Conservation (phyloP, 2,888 invertebrate genomes). For the Trachelus iudaicus region DNA sequence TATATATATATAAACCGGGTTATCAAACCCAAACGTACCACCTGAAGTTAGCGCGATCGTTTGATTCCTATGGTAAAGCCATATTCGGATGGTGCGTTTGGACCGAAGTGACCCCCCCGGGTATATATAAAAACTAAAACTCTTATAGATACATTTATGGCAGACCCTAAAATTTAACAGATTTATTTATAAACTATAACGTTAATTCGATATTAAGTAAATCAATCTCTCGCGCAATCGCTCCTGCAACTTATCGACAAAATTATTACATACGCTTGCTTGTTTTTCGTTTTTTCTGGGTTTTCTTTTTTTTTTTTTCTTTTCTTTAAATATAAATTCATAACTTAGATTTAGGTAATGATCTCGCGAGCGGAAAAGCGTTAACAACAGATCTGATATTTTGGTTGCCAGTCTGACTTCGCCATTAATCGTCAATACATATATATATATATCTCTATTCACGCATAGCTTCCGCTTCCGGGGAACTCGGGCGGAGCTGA, state of each 20-base stretch:
- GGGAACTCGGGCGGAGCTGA: not conserved
- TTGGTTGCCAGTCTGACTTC: not conserved
- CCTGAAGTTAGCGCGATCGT: too few relatives aligned
- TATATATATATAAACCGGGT: not conserved
- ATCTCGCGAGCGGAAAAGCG: slow-evolving; percentile 44
- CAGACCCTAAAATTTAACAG: slow-evolving; percentile 52
- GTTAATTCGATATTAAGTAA: slow-evolving; percentile 56
- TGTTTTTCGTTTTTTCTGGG: slow-evolving; percentile 28
- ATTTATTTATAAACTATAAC: slow-evolving; percentile 34
- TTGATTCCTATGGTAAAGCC: too few relatives aligned
- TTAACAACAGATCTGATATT: slow-evolving; percentile 43
- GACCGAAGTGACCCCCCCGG: too few relatives aligned
- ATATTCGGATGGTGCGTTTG: too few relatives aligned
- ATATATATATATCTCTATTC: not conserved
- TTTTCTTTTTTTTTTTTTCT: too few relatives aligned
- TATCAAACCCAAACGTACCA: too few relatives aligned
- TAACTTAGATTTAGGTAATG: slow-evolving; percentile 44
- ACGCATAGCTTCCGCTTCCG: not conserved
- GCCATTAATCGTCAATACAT: not conserved
- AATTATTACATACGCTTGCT: slow-evolving; percentile 40
- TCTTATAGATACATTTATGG: slow-evolving; percentile 52
- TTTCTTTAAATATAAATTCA: slow-evolving; percentile 32
- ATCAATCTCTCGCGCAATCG: slow-evolving; percentile 56
- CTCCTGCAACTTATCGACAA: slow-evolving; percentile 44
- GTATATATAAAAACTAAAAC: slow-evolving; percentile 24